These are phyloP conservation scores for Drosophila limbata DNA, from an alignment of 2,888 invertebrate genomes.

Conservation along the genomic window DNA sequence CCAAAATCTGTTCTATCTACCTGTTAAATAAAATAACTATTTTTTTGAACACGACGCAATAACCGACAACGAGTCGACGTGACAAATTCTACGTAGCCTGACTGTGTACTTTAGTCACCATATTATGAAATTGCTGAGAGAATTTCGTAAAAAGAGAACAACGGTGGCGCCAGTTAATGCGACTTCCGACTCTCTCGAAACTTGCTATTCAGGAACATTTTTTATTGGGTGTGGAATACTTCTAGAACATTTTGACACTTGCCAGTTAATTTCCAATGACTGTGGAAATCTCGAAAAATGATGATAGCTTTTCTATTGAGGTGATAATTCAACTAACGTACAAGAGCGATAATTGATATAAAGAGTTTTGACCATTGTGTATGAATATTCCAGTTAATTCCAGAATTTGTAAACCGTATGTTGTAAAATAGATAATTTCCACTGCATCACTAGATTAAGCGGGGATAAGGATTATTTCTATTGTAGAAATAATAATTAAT, in stretches of 20 bases:
- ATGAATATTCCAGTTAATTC: constrained; percentile 7
- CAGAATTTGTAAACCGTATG: background rate
- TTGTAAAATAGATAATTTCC: background rate
- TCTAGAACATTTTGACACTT: constrained; percentile 35
- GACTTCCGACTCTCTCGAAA: constrained; percentile 23
- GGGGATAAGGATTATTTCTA: no score
- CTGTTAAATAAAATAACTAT: constrained; percentile 39
- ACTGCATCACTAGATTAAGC: background rate
- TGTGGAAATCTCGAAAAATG: background rate
- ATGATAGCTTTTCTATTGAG: constrained; percentile 1
- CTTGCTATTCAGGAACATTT: constrained; percentile 19
- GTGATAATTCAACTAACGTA: constrained; percentile 1
- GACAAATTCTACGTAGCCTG: constrained; percentile 55
- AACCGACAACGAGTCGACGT: constrained; percentile 43
- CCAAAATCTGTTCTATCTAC: background rate
- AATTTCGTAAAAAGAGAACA: constrained; percentile 64
- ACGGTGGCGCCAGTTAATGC: constrained; percentile 29
- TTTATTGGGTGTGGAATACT: constrained; percentile 11
- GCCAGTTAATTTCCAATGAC: constrained; percentile 1
- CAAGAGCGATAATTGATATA: constrained; percentile 7
- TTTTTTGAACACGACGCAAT: constrained; percentile 45
- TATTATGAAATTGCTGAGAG: constrained; percentile 67
- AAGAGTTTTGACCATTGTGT: background rate
- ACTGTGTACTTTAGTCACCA: constrained; percentile 53
- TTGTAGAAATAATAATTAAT: no score